Percentiles rank a stretch among this genome's conserved stretches.
Evolutionary conservation across 2,797 vertebrate species (phyloP).

Genomic region (Loris lydekkerianus): DNA sequence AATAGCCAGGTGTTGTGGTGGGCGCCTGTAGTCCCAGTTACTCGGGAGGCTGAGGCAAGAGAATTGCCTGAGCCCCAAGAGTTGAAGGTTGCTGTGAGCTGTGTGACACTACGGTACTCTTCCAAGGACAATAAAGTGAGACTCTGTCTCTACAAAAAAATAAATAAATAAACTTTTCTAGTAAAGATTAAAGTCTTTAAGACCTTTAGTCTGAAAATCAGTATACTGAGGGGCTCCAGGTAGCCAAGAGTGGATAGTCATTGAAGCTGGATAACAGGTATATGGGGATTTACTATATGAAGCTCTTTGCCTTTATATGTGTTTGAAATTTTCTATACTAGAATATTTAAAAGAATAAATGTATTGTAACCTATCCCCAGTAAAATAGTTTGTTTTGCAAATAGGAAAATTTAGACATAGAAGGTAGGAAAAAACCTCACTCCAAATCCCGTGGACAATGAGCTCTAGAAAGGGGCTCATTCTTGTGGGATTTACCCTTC

Average conservation of each 20-base stretch:
- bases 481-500: background rate
- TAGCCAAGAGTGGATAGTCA: background rate
- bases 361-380: background rate
- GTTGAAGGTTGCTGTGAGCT: too few relatives aligned
- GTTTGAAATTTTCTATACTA: conserved; percentile 46
- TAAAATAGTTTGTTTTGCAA: conserved; percentile 10
- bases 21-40: too few relatives aligned
- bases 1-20: too few relatives aligned
- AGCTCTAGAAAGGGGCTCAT: background rate
- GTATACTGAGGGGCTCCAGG: too few relatives aligned
- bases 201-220: background rate
- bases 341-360: conserved; percentile 14
- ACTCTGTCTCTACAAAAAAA: background rate
- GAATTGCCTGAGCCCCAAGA: too few relatives aligned
- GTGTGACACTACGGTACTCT: too few relatives aligned
- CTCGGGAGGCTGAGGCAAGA: too few relatives aligned
- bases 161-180: too few relatives aligned
- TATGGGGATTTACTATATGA: background rate
- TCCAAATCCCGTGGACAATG: background rate
- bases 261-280: background rate
- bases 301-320: background rate
- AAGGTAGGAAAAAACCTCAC: background rate
- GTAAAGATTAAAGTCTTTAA: background rate
- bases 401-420: background rate
- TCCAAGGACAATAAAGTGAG: background rate